phyloP scores from a whole-genome alignment of 1,140 invertebrate genomes.

The Bursaphelenchus mucronatus region DNA sequence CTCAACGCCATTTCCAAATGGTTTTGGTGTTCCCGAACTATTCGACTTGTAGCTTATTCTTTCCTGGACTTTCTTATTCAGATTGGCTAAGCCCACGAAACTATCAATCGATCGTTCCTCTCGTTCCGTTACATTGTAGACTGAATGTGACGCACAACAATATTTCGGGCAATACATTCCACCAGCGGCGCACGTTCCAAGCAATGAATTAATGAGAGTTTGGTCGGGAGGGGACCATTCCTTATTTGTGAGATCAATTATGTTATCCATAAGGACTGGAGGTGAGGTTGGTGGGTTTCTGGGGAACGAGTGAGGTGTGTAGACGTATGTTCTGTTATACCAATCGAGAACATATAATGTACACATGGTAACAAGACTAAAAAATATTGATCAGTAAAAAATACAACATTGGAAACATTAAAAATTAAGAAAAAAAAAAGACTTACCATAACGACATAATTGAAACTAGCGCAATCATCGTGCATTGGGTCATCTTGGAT shows the following conservation, averaged over 20 bases:
- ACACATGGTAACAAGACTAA: constrained; percentile 40
- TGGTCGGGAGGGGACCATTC: constrained; percentile 16
- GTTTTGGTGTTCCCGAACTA: too few species aligned
- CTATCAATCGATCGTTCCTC: too few species aligned
- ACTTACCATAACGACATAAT: constrained; percentile 46
- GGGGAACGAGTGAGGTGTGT: constrained; percentile 25
- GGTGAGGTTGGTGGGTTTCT: constrained; percentile 6
- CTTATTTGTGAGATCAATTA: constrained; percentile 21
- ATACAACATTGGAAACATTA: neutral
- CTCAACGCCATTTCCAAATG: constrained; percentile 20
- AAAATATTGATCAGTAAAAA: neutral
- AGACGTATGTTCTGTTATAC: constrained; percentile 57
- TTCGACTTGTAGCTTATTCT: too few species aligned
- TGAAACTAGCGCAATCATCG: constrained; percentile 41
- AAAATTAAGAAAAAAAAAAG: too few species aligned
- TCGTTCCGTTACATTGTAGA: too few species aligned
- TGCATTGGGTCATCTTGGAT: constrained; percentile 44
- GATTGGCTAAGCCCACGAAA: too few species aligned
- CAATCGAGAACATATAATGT: constrained; percentile 57
- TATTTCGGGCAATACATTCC: constrained; percentile 3
- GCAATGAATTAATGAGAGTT: constrained; percentile 20
- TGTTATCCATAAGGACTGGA: constrained; percentile 13
- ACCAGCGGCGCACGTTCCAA: constrained; percentile 1
- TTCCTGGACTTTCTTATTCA: too few species aligned
- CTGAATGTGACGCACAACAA: constrained; percentile 1